Evolutionary conservation across 2,888 invertebrate species (phyloP), one percentile per base, ranked within the genome.

Genomic region (Pseudococcus viburni): DNA sequence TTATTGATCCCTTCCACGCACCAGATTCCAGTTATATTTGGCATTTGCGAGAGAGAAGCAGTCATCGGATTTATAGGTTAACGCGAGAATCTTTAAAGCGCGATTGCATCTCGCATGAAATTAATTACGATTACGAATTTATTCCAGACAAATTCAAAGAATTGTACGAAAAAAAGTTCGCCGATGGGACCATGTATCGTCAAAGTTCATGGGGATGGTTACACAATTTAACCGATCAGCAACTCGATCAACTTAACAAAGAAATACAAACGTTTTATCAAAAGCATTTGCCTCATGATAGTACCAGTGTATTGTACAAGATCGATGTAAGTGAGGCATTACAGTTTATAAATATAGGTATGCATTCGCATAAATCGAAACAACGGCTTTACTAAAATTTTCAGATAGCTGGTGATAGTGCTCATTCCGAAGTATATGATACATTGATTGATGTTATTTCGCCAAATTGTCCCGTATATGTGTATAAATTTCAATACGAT

Each of bases 11-110:
- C 48, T 11, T 59, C 64, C 0, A 85, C 33, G 33, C 6, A 55
- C 11, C 26, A 26, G 15, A 39, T 85, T 12, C 85, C 85, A 0
- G 26, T 85, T 22, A 59, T 85, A 64, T 33, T 26, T 33, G 85
- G 85, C 17, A 3, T 59, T 9, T 85, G 85, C n/a, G 85, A 85
- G 8, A 85, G 42, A 22, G 85, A 85, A 64, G 12, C 85, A 17
- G 33, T 26, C 0, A 1, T 22, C 0, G 68, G 22, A 12, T 68
- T 68, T 68, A 42, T 42, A 7, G 42, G 42, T 42, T 1, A 42
- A 7, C 9, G 9, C 11, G 4, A 12, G 11, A 51, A 51, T 51
- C 1, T 12, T 12, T 12, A 15, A 12, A 4, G 15, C 1, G 12
- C 11, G 12, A 51, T 51, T 51, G 5, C 12, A 12, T n/a, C n/a